These are phyloP conservation scores for Chelidonichthys spinosus DNA, from an alignment of 2,797 vertebrate species.

Conservation along the genomic window DNA sequence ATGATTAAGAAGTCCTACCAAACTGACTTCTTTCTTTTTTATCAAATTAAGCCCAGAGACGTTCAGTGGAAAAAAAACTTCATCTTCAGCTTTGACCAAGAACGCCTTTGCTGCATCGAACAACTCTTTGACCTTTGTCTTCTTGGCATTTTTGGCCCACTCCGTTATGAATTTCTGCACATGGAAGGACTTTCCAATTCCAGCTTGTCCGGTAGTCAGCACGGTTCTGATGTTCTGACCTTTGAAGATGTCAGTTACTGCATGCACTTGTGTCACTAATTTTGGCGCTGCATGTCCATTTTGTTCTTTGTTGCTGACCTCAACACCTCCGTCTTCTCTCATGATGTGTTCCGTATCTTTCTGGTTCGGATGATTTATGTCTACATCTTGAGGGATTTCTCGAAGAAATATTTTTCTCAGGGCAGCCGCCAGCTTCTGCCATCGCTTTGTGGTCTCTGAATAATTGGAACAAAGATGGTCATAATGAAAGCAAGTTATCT, in stretches of 20 bases:
- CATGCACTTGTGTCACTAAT: background rate
- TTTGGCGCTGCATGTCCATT: rapidly evolving
- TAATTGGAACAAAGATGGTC: background rate
- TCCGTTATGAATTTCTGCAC: background rate
- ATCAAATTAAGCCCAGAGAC: background rate
- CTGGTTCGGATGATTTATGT: conserved; percentile 11
- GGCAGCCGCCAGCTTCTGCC: background rate
- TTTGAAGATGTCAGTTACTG: conserved; percentile 33
- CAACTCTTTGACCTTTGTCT: rapidly evolving
- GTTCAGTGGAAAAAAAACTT: conserved; percentile 31
- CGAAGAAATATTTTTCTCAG: rapidly evolving
- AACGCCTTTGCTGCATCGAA: rapidly evolving
- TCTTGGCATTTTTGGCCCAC: background rate
- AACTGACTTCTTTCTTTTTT: background rate
- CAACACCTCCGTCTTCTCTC: background rate
- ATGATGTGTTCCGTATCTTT: conserved; percentile 53
- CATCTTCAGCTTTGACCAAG: rapidly evolving
- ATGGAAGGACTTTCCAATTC: conserved; percentile 38
- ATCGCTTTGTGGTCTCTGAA: conserved; percentile 19
- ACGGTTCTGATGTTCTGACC: background rate
- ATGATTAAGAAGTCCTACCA: conserved; percentile 43
- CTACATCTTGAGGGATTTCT: background rate
- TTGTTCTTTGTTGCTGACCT: background rate
- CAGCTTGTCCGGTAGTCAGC: conserved; percentile 42
- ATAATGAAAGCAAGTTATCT: background rate